A percentile compares a stretch with the other conserved stretches of the same genome.
phyloP scores from a whole-genome alignment of 64 coral and sea anemone genomes.

The Stichodactyla helianthus region DNA sequence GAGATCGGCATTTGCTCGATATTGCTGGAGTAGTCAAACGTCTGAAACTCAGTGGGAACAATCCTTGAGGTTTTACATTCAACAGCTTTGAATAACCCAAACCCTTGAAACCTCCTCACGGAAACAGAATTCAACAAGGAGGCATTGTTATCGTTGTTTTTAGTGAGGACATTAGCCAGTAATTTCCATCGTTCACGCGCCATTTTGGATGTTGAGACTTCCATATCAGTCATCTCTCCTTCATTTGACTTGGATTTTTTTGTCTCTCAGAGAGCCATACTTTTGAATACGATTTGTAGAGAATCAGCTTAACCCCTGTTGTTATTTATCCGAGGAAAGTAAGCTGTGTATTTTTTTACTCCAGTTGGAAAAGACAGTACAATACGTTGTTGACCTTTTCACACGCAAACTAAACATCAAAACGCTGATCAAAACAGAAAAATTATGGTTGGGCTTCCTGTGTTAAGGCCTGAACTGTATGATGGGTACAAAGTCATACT shows the following conservation, averaged over 20 bases:
- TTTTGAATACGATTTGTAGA: not conserved
- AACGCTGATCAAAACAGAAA: not conserved
- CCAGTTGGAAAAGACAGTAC: not conserved
- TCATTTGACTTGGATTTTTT: not conserved
- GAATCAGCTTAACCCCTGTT: not conserved
- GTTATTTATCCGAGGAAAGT: not conserved
- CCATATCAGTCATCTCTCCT: not conserved
- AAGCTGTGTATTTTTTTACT: slow-evolving; percentile 7
- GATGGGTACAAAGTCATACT: not conserved
- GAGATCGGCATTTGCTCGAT: not conserved
- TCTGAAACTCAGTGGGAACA: not conserved
- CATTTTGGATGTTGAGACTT: not conserved
- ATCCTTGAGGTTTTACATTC: not conserved
- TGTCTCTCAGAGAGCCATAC: not conserved
- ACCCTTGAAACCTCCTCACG: slow-evolving; percentile 48
- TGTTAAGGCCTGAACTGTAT: not conserved
- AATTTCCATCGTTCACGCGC: slow-evolving; percentile 59
- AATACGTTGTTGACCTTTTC: slow-evolving; percentile 5
- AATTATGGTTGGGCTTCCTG: not conserved
- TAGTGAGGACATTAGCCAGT: slow-evolving; percentile 43
- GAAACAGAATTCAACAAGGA: slow-evolving; percentile 12
- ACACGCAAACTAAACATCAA: not conserved
- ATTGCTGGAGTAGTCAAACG: slow-evolving; percentile 5
- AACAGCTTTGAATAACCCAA: slow-evolving; percentile 44
- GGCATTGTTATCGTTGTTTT: slow-evolving; percentile 6